Evolutionary conservation across 1,140 invertebrate genomes (phyloP).

Genomic region (Drosophila kepulauana): DNA sequence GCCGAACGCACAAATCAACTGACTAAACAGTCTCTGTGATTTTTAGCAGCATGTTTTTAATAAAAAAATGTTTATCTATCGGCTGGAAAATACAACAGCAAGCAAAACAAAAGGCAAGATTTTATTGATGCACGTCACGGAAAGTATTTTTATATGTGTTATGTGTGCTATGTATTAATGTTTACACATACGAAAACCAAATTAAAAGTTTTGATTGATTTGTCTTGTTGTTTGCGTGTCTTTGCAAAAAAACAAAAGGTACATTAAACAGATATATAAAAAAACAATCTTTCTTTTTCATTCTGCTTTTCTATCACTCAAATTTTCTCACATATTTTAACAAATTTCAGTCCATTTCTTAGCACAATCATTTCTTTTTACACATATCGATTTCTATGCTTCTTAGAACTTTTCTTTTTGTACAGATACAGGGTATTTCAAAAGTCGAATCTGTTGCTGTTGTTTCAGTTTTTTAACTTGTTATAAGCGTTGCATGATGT

Average conservation of each 20-base stretch:
- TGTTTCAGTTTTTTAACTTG: conserved; percentile 13
- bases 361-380: too few species aligned
- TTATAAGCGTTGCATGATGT: conserved; percentile 34
- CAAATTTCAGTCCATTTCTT: too few species aligned
- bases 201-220: too few species aligned
- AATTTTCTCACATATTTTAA: too few species aligned
- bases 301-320: too few species aligned
- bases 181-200: not conserved
- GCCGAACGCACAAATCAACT: too few species aligned
- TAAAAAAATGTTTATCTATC: not conserved
- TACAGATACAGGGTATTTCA: conserved; percentile 30
- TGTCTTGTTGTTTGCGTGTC: too few species aligned
- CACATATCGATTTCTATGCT: not conserved
- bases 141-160: not conserved
- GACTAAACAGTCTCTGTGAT: too few species aligned
- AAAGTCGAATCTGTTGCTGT: not conserved
- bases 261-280: too few species aligned
- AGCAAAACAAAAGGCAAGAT: not conserved
- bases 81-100: not conserved
- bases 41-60: not conserved
- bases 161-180: not conserved
- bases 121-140: not conserved
- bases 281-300: too few species aligned
- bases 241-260: too few species aligned
- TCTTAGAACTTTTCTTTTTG: not conserved